These are phyloP conservation scores for cat (Felis catus) DNA, from an alignment of 2,113 vertebrate species.

Conservation along the genomic window DNA sequence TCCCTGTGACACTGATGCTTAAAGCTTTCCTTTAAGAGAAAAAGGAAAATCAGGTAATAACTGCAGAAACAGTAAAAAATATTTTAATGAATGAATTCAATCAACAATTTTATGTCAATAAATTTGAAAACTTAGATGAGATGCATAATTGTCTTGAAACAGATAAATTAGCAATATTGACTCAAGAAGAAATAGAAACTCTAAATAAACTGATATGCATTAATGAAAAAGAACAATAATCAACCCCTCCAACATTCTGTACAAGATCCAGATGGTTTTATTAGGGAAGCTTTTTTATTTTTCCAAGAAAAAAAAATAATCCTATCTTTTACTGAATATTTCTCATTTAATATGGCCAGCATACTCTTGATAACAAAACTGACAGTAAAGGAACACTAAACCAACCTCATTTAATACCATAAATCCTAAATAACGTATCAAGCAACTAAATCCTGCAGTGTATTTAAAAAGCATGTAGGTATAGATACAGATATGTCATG, in stretches of 20 bases:
- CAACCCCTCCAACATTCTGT: background rate
- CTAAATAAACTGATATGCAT: background rate
- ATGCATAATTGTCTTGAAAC: background rate
- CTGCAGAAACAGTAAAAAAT: background rate
- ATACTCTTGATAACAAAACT: background rate
- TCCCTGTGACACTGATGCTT: no score
- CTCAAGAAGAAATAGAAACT: constrained; percentile 9
- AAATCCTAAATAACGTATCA: background rate
- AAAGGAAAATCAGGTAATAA: background rate
- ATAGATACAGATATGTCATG: background rate
- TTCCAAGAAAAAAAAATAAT: background rate
- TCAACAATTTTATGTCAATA: background rate
- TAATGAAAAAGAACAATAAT: background rate
- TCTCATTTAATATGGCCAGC: background rate
- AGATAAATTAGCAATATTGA: background rate
- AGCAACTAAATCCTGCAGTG: background rate
- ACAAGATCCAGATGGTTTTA: background rate
- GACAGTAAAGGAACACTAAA: background rate
- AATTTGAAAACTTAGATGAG: constrained; percentile 23
- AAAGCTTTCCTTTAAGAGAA: background rate
- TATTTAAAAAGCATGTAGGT: background rate
- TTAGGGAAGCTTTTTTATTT: background rate
- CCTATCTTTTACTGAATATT: background rate
- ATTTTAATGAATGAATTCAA: background rate
- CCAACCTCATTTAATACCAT: background rate